phyloP scores from a whole-genome alignment of 2,113 vertebrate species.

The Chionodraco myersi region DNA sequence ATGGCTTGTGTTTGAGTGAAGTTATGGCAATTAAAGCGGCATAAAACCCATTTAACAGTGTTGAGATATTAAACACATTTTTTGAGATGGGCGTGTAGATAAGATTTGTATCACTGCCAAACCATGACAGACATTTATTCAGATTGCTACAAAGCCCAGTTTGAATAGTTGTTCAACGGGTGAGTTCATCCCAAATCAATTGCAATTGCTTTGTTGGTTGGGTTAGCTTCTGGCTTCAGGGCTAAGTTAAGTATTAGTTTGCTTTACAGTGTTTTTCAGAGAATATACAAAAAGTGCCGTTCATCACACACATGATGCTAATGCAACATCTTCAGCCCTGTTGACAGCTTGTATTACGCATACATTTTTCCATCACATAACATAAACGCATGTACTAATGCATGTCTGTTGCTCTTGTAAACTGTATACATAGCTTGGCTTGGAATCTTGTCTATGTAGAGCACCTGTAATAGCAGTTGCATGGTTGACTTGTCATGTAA shows the following conservation, averaged over 20 bases:
- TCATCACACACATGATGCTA: conserved; percentile 4
- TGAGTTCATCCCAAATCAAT: neutral
- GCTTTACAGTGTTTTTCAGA: neutral
- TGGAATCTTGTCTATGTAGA: neutral
- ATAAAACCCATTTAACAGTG: neutral
- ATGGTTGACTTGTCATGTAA: conserved; percentile 46
- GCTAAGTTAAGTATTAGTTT: neutral
- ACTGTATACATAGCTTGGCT: conserved; percentile 23
- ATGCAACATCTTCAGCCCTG: conserved; percentile 11
- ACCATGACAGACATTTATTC: too few species aligned
- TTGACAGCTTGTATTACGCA: conserved; percentile 23
- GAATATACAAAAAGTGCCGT: neutral
- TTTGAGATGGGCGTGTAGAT: neutral
- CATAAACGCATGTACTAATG: conserved; percentile 7
- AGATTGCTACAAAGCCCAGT: neutral
- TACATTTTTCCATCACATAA: conserved; percentile 50
- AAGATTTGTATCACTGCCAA: neutral
- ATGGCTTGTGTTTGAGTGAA: too few species aligned
- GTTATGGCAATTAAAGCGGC: neutral
- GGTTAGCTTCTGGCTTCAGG: neutral
- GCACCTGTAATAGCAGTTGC: conserved; percentile 58
- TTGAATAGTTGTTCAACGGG: neutral
- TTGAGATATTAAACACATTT: neutral
- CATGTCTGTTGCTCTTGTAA: conserved; percentile 22
- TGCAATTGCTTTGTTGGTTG: neutral